Conservation (phyloP, 2,113 vertebrate genomes). For the Uria lomvia region DNA sequence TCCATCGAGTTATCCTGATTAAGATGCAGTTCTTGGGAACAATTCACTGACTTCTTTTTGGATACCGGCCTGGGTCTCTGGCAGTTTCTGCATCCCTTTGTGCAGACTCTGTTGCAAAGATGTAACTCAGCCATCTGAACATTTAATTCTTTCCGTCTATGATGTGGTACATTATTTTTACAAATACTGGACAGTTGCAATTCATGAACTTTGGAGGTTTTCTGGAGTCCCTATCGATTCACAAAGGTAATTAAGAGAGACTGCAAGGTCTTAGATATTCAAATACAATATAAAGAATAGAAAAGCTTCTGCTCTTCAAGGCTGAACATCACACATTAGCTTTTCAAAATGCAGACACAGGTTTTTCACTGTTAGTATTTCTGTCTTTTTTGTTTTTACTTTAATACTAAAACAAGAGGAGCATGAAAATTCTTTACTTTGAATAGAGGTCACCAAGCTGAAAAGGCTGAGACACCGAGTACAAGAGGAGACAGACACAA, state of each 20-base stretch:
- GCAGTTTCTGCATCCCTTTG: not conserved
- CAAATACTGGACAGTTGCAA: not conserved
- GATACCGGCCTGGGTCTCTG: not conserved
- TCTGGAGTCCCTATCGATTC: not conserved
- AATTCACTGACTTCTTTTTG: slow-evolving; percentile 2
- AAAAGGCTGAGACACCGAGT: not conserved
- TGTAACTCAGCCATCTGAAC: not conserved
- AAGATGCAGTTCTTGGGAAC: not conserved
- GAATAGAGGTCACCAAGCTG: not conserved
- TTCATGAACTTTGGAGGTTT: not conserved
- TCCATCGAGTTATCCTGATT: not conserved
- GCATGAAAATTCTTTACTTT: not conserved
- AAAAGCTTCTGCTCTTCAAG: not conserved
- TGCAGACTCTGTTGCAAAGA: not conserved
- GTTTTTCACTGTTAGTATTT: not conserved
- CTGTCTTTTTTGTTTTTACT: not conserved
- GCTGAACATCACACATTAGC: not conserved
- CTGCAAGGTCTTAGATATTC: not conserved
- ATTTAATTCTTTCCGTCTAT: not conserved
- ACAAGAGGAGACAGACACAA: not conserved
- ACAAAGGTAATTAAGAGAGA: not conserved
- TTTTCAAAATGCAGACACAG: not conserved
- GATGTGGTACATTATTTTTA: not conserved
- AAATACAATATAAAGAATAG: not conserved
- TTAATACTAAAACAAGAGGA: not conserved